Conservation (phyloP, 2,888 invertebrate genomes). For the Laothoe populi region DNA sequence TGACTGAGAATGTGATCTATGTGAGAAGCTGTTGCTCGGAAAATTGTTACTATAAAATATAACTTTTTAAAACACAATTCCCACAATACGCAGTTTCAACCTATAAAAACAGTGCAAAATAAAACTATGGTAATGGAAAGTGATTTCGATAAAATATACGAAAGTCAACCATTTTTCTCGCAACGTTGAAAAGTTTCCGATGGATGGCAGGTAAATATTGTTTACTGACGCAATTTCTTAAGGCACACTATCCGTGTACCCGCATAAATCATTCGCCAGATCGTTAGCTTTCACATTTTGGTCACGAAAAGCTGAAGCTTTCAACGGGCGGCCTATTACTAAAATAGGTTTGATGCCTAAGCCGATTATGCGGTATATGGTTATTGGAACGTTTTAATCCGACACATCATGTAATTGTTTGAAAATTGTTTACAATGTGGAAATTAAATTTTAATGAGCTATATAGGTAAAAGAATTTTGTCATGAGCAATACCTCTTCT, state of each 20-base stretch:
- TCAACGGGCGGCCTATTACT: conserved; percentile 6
- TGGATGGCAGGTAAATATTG: conserved; percentile 35
- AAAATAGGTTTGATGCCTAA: conserved; percentile 22
- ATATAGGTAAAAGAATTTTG: no score
- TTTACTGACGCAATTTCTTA: conserved; percentile 39
- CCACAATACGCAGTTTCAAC: no score
- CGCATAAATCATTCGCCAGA: conserved; percentile 48
- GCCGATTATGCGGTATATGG: conserved; percentile 6
- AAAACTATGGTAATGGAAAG: background rate
- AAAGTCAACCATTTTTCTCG: conserved; percentile 10
- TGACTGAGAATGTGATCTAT: no score
- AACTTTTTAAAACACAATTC: no score
- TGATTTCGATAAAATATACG: conserved; percentile 12
- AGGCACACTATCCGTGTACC: conserved; percentile 36
- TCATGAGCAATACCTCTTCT: no score
- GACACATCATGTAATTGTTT: background rate
- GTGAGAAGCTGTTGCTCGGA: no score
- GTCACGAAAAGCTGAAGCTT: conserved; percentile 28
- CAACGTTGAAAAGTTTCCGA: conserved; percentile 24
- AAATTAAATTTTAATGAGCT: no score
- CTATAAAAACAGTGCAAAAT: background rate
- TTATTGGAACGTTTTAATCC: conserved; percentile 14
- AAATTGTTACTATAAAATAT: no score
- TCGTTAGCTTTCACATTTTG: conserved; percentile 45
- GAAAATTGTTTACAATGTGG: background rate